These are phyloP conservation scores for Marisa cornuarietis DNA, from an alignment of 1,140 invertebrate species.

Conservation along the genomic window DNA sequence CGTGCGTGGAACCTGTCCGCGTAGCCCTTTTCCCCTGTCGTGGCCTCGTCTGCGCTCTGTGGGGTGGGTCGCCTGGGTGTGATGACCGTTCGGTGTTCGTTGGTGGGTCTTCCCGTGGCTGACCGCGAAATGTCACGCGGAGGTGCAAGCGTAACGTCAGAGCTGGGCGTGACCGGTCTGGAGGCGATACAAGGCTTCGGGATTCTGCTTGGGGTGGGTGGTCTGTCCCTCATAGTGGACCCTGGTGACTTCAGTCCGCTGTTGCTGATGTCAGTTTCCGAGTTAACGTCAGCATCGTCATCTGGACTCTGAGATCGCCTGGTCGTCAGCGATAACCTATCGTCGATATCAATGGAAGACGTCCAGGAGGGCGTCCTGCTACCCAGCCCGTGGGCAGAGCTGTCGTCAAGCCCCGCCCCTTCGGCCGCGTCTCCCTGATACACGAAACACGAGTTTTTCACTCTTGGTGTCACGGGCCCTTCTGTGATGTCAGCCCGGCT, in stretches of 20 bases:
- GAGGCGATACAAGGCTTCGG: slow-evolving; percentile 33
- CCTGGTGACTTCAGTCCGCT: not conserved
- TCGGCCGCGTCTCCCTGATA: not conserved
- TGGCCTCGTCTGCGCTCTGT: not conserved
- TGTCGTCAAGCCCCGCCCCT: not conserved
- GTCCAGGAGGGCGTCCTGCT: not conserved
- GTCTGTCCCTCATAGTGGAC: not conserved
- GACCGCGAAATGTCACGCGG: no score
- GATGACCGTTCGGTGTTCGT: not conserved
- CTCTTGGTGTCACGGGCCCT: not conserved
- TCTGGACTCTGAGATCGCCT: not conserved
- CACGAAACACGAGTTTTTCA: slow-evolving; percentile 22
- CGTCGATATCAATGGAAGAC: no score
- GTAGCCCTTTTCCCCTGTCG: slow-evolving; percentile 28
- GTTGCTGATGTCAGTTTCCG: not conserved
- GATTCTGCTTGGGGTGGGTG: slow-evolving; percentile 25
- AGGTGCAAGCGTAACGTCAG: not conserved
- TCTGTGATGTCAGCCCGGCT: not conserved
- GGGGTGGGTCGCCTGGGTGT: not conserved
- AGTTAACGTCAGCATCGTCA: not conserved
- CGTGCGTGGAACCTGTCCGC: slow-evolving; percentile 35
- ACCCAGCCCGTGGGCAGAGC: not conserved
- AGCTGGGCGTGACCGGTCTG: slow-evolving; percentile 35
- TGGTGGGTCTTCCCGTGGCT: no score
- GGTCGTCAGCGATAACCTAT: no score